phyloP scores from a whole-genome alignment of 2,113 vertebrate species.

The Heterochromis multidens region DNA sequence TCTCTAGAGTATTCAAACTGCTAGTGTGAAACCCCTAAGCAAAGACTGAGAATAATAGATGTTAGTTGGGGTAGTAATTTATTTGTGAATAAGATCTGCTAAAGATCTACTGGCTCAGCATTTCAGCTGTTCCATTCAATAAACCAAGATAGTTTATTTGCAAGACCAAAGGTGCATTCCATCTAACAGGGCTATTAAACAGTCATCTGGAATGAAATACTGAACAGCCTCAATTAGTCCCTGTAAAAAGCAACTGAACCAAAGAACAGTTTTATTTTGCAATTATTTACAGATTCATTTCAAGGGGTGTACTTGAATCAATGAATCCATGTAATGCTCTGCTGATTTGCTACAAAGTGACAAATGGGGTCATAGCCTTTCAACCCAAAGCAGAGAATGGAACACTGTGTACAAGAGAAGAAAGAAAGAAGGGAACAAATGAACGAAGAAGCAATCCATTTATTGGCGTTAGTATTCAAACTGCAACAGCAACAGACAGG shows the following conservation, averaged over 20 bases:
- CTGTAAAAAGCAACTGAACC: not conserved
- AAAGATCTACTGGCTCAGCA: slow-evolving; percentile 14
- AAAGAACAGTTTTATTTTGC: not conserved
- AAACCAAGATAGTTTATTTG: not conserved
- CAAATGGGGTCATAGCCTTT: not conserved
- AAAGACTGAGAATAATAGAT: not conserved
- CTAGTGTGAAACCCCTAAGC: not conserved
- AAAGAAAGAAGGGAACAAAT: slow-evolving; percentile 6
- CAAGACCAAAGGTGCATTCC: not conserved
- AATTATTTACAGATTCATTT: not conserved
- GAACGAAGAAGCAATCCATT: slow-evolving; percentile 2
- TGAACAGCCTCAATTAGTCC: not conserved
- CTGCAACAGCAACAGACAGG: slow-evolving; percentile 15
- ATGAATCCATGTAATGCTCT: not conserved
- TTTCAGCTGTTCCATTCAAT: not conserved
- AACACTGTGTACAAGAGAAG: not conserved
- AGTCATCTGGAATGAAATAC: not conserved
- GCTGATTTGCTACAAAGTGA: not conserved
- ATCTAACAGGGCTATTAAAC: not conserved
- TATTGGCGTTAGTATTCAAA: slow-evolving; percentile 40
- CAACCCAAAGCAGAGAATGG: not conserved
- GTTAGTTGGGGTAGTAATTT: not conserved
- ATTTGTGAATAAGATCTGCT: not conserved
- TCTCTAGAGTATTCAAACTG: not conserved
- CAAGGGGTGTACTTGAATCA: not conserved